phyloP scores from a whole-genome alignment of 2,888 invertebrate species.

The Netelia virgata region DNA sequence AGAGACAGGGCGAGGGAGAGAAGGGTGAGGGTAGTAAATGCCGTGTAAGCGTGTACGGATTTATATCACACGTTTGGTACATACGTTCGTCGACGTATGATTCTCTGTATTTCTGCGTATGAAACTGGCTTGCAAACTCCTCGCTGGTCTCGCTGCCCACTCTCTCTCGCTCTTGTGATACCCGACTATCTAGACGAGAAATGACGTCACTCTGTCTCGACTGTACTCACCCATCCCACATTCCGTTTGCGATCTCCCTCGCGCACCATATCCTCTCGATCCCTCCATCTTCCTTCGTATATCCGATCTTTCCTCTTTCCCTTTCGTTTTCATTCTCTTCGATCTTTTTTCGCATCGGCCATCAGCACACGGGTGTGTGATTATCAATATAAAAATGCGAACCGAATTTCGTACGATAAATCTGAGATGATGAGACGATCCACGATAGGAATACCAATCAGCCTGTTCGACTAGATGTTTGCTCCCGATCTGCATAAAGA shows the following conservation, averaged over 20 bases:
- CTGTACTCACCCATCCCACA: slow-evolving; percentile 80
- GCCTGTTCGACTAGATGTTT: slow-evolving; percentile 81
- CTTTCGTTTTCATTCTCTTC: slow-evolving; percentile 60
- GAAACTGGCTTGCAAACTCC: slow-evolving; percentile 63
- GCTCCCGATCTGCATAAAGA: slow-evolving; percentile 82
- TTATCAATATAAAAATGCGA: slow-evolving; percentile 81
- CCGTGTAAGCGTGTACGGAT: background rate
- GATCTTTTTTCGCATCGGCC: slow-evolving; percentile 48
- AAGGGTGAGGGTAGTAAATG: background rate
- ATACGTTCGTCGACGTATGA: slow-evolving; percentile 8
- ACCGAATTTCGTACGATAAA: slow-evolving; percentile 80
- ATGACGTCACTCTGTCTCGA: slow-evolving; percentile 80
- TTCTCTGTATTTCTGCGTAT: slow-evolving; percentile 50
- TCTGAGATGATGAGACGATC: slow-evolving; percentile 78
- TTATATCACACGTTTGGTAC: slow-evolving; percentile 11
- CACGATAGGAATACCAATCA: slow-evolving; percentile 79
- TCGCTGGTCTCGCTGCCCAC: slow-evolving; percentile 75
- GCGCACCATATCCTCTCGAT: slow-evolving; percentile 42
- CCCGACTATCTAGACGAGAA: slow-evolving; percentile 74
- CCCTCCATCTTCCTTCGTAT: slow-evolving; percentile 47
- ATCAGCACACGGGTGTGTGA: slow-evolving; percentile 69
- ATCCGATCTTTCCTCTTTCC: slow-evolving; percentile 62
- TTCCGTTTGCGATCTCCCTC: slow-evolving; percentile 74
- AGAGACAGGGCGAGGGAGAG: too few species aligned
- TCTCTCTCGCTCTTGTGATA: slow-evolving; percentile 71